These are phyloP conservation scores for Sturnus vulgaris DNA, from an alignment of 2,113 vertebrate species.

Conservation along the genomic window DNA sequence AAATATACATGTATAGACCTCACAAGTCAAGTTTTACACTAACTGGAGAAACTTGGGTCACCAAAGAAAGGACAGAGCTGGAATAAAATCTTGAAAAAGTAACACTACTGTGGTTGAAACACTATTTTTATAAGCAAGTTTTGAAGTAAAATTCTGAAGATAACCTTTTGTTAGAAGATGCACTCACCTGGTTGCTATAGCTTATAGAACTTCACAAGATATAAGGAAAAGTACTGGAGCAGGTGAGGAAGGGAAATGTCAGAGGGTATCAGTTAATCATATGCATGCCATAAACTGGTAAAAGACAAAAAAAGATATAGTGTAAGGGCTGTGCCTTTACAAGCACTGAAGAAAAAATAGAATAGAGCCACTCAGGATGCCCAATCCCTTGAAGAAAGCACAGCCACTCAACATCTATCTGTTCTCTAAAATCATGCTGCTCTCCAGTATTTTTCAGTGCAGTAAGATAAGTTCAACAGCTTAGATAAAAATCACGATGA, in stretches of 20 bases:
- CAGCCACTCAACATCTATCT: background rate
- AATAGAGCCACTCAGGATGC: background rate
- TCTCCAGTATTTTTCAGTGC: background rate
- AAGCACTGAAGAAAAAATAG: background rate
- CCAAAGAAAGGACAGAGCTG: background rate
- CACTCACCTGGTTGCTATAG: background rate
- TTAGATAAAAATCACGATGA: background rate
- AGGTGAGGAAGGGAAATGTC: background rate
- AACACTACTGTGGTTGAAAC: background rate
- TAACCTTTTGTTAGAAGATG: background rate
- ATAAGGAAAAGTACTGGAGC: background rate
- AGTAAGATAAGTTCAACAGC: background rate
- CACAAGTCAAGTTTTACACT: background rate
- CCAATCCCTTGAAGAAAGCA: background rate
- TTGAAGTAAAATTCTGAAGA: background rate
- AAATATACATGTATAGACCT: background rate
- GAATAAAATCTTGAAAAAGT: background rate
- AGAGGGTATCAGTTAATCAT: background rate
- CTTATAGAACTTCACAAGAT: background rate
- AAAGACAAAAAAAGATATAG: background rate
- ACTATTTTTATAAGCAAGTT: background rate
- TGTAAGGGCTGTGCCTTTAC: background rate
- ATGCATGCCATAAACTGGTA: fast-evolving
- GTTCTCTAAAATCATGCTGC: background rate
- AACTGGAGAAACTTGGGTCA: background rate